These are phyloP conservation scores for Phania funesta DNA, from an alignment of 2,888 invertebrate species.

Conservation along the genomic window DNA sequence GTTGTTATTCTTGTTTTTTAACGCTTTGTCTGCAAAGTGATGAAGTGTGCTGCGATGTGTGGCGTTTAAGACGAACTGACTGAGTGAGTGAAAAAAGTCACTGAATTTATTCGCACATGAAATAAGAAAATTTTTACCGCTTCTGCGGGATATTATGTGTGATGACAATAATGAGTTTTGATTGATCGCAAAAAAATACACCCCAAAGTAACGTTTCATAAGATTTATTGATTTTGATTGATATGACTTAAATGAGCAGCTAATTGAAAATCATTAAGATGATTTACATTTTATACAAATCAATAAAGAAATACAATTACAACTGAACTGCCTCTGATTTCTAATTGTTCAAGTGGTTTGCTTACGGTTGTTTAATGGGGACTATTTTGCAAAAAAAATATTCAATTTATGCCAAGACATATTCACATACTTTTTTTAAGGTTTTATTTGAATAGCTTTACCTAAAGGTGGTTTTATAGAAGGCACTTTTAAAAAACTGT, in stretches of 20 bases:
- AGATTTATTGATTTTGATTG: constrained; percentile 66
- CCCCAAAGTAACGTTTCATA: constrained; percentile 25
- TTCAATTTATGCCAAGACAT: too few species aligned
- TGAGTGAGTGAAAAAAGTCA: constrained; percentile 17
- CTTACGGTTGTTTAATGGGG: too few species aligned
- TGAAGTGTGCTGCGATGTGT: constrained; percentile 46
- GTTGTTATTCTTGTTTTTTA: constrained; percentile 43
- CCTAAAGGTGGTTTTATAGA: background rate
- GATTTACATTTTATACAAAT: background rate
- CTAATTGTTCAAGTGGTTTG: background rate
- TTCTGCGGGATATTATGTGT: constrained; percentile 10
- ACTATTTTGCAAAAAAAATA: too few species aligned
- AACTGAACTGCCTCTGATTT: background rate
- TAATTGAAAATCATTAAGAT: constrained; percentile 62
- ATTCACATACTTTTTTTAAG: too few species aligned
- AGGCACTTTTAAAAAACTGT: background rate
- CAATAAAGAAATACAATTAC: constrained; percentile 6
- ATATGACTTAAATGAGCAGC: constrained; percentile 58
- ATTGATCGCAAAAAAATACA: constrained; percentile 54
- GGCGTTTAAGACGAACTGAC: constrained; percentile 5
- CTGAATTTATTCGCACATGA: constrained; percentile 29
- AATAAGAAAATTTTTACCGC: background rate
- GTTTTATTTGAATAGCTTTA: too few species aligned
- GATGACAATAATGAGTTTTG: constrained; percentile 55
- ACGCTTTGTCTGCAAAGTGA: constrained; percentile 42